Conservation (phyloP, 1,140 invertebrate genomes). For the Drosophila melanogaster region DNA sequence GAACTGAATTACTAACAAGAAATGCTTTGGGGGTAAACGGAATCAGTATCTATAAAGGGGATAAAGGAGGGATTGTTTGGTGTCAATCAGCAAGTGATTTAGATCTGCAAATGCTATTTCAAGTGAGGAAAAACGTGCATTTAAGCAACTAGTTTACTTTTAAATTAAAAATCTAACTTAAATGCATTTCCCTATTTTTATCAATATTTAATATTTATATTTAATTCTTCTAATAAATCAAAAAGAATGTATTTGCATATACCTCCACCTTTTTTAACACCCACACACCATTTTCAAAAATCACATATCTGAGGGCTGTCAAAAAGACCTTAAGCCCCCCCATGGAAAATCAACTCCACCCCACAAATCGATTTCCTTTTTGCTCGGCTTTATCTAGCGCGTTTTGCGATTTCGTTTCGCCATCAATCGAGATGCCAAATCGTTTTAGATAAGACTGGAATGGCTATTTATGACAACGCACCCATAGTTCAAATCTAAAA, state of each 20-base stretch:
- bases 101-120: too few relatives aligned
- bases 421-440: slow-evolving; percentile 49
- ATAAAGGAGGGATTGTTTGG: not conserved
- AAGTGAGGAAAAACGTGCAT: too few relatives aligned
- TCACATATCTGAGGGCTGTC: not conserved
- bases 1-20: slow-evolving; percentile 39
- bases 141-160: too few relatives aligned
- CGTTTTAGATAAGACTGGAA: slow-evolving; percentile 47
- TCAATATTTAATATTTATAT: too few relatives aligned
- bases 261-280: not conserved
- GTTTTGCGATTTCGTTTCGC: slow-evolving; percentile 24
- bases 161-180: not conserved
- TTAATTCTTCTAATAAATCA: not conserved
- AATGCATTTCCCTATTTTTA: too few relatives aligned
- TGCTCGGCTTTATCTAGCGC: slow-evolving; percentile 20
- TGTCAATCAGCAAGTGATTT: slow-evolving; percentile 3
- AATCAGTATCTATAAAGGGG: not conserved
- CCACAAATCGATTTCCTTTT: slow-evolving; percentile 36
- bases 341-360: slow-evolving; percentile 1
- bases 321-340: slow-evolving; percentile 3
- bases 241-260: not conserved
- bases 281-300: not conserved
- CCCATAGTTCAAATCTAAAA: slow-evolving; percentile 79
- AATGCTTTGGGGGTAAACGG: not conserved
- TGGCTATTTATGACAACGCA: slow-evolving; percentile 49